phyloP scores from a whole-genome alignment of 2,888 invertebrate genomes.

The Apantesis nais region DNA sequence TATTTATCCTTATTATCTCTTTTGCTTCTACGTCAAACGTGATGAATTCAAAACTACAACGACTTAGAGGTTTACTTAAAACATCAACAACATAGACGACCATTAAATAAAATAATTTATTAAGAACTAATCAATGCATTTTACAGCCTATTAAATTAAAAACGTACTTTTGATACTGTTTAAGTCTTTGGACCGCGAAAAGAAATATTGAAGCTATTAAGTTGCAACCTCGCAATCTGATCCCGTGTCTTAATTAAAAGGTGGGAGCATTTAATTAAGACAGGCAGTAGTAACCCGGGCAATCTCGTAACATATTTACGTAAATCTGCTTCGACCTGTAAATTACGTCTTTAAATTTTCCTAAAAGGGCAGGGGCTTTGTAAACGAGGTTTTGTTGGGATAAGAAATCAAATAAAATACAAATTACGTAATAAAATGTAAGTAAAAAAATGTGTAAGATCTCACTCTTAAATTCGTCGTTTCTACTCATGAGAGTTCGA shows the following conservation, averaged over 20 bases:
- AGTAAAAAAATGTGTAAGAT: neutral
- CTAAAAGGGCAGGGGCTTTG: neutral
- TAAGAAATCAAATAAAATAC: neutral
- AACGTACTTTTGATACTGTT: constrained; percentile 3
- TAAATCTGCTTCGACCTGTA: constrained; percentile 18
- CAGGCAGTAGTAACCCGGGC: constrained; percentile 12
- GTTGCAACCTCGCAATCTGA: constrained; percentile 30
- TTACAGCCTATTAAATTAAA: neutral
- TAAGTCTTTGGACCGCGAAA: constrained; percentile 17
- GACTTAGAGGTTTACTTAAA: too few species aligned
- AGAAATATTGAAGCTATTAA: constrained; percentile 22
- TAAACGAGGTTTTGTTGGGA: neutral
- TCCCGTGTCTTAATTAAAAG: constrained; percentile 30
- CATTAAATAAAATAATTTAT: neutral
- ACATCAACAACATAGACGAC: too few species aligned
- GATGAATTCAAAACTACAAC: too few species aligned
- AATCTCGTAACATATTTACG: constrained; percentile 25
- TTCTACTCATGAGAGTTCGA: neutral
- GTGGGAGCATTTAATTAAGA: constrained; percentile 35
- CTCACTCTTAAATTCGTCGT: neutral
- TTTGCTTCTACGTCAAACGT: too few species aligned
- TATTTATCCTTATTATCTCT: too few species aligned
- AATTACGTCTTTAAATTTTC: constrained; percentile 12
- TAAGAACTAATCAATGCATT: neutral
- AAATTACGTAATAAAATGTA: neutral